These are phyloP conservation scores for Drosophila mercatorum DNA, from an alignment of 2,888 invertebrate genomes.

Conservation along the genomic window DNA sequence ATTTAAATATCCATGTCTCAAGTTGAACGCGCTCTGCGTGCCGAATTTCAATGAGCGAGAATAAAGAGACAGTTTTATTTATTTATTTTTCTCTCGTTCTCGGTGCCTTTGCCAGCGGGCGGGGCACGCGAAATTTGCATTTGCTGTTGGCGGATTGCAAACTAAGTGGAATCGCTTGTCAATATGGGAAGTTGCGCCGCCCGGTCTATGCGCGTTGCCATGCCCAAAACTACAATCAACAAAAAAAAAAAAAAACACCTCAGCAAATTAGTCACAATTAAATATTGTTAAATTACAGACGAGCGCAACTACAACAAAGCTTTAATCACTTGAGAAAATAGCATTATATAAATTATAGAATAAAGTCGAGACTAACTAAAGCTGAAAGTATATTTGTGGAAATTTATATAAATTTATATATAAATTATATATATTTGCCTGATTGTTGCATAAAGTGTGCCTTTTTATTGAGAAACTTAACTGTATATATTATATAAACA, in stretches of 20 bases:
- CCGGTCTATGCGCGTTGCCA: conserved; percentile 2
- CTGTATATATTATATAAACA: no score
- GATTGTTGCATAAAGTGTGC: neutral
- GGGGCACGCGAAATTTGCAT: neutral
- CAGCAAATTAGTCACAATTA: conserved; percentile 15
- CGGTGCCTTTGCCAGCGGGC: conserved; percentile 11
- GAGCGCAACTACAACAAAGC: neutral
- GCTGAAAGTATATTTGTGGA: neutral
- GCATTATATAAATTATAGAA: neutral
- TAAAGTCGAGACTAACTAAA: neutral
- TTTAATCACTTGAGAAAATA: neutral
- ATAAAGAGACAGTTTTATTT: conserved; percentile 24
- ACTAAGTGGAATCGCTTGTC: conserved; percentile 11
- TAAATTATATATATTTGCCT: no score
- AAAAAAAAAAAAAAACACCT: conserved; percentile 7
- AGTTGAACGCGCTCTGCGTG: conserved; percentile 21
- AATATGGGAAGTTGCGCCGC: neutral
- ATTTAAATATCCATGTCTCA: conserved; percentile 59
- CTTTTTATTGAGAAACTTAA: no score
- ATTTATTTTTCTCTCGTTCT: conserved; percentile 6
- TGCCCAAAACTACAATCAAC: conserved; percentile 5
- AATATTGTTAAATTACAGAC: conserved; percentile 12
- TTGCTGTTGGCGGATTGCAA: neutral
- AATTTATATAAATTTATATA: no score
- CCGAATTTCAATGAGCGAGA: conserved; percentile 53